Percentiles rank a stretch among this genome's conserved stretches.
Evolutionary conservation across 2,113 vertebrate species (phyloP).

Genomic region (Hydrochoerus hydrochaeris): DNA sequence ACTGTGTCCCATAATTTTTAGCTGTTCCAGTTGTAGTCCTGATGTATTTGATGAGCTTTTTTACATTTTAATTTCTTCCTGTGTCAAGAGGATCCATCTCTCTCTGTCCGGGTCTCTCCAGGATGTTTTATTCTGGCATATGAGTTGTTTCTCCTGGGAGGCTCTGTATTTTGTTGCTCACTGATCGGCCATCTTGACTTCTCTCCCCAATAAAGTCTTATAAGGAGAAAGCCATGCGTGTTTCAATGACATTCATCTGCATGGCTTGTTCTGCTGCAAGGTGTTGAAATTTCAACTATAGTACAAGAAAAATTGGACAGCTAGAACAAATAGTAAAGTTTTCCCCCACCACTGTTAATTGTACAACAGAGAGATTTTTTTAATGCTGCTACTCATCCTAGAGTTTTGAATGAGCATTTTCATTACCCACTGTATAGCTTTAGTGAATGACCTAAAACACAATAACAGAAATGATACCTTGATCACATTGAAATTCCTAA

Average conservation of each 20-base stretch:
- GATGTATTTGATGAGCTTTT: too few relatives aligned
- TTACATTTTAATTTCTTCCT: too few relatives aligned
- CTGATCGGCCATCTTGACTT: too few relatives aligned
- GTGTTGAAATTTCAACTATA: background rate
- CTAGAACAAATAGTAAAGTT: background rate
- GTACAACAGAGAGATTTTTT: background rate
- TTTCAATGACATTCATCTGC: background rate
- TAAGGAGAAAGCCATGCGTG: background rate
- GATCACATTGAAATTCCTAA: background rate
- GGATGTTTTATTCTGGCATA: too few relatives aligned
- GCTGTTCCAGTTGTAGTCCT: too few relatives aligned
- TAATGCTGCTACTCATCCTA: background rate
- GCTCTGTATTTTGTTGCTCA: too few relatives aligned
- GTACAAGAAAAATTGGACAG: background rate
- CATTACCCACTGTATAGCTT: constrained; percentile 10
- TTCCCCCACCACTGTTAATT: background rate
- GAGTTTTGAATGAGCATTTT: constrained; percentile 51
- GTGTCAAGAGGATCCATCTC: too few relatives aligned
- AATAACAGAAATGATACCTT: background rate
- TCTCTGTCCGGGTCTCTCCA: too few relatives aligned
- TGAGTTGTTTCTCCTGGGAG: too few relatives aligned
- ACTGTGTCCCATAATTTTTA: too few relatives aligned
- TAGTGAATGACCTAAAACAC: constrained; percentile 21
- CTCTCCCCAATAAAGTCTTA: background rate
- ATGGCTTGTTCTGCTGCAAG: background rate